A percentile compares a stretch with the other conserved stretches of the same genome.
phyloP scores from a whole-genome alignment of 2,113 vertebrate genomes.

The Anoura caudifer region DNA sequence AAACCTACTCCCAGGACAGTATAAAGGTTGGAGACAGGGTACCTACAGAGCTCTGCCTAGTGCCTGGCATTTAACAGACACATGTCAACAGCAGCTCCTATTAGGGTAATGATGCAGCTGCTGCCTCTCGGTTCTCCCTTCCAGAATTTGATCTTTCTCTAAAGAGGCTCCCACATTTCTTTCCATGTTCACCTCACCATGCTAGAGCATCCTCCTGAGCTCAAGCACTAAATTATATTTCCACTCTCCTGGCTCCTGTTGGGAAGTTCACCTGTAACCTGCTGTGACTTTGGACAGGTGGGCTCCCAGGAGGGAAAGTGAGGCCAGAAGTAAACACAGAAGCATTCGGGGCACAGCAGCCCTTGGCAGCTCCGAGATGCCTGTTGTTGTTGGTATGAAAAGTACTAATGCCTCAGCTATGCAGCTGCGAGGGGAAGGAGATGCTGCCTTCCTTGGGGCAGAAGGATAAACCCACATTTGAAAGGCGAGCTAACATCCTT shows the following conservation, averaged over 20 bases:
- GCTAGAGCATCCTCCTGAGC: background rate
- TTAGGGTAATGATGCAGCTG: rapidly evolving
- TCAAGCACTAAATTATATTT: background rate
- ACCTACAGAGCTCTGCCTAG: background rate
- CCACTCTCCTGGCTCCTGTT: background rate
- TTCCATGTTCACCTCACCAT: background rate
- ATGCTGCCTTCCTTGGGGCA: background rate
- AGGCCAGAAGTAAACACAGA: background rate
- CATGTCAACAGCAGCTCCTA: background rate
- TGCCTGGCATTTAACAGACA: background rate
- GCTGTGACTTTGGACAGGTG: background rate
- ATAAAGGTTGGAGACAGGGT: background rate
- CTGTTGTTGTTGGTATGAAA: background rate
- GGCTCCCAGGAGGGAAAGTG: background rate
- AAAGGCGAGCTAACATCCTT: background rate
- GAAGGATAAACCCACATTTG: background rate
- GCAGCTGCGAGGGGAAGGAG: background rate
- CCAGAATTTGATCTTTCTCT: background rate
- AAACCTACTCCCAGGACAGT: background rate
- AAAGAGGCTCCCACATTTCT: background rate
- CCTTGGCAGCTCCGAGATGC: background rate
- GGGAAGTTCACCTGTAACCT: background rate
- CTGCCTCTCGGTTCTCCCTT: background rate
- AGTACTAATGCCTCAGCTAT: background rate
- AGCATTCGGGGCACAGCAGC: background rate